Evolutionary conservation across 23 tunicate genomes (phyloP), one percentile per base, ranked within the genome.

Genomic region (Botrylloides violaceus): DNA sequence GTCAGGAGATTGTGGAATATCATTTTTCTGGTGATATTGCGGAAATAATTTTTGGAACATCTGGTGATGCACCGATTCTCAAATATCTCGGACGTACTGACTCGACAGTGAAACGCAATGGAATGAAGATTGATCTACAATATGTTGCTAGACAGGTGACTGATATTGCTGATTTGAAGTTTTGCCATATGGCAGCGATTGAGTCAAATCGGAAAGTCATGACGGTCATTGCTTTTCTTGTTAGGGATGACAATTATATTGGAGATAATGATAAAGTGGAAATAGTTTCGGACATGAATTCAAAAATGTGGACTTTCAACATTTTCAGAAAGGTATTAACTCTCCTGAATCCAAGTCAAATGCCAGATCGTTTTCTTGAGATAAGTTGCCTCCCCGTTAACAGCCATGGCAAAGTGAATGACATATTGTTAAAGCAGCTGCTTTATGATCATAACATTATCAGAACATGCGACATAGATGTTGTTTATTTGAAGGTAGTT

Each of bases 401-500:
- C 5, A 34, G 30, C 2, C 96, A 88, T 82, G 96, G 87, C 12
- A 88, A 88, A 77, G 80, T 88, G 4, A 75, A 81, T 72, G 83
- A 73, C 64, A 66, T 32, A 3, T 55, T 38, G 3, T 35, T 84
- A 36, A 29, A 32, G 25, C 25, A 27, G 2, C 30, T 77, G 36
- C 29, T 64, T 19, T 2, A 12, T 37, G 9, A 35, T n/a, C 35
- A 28, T 34, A 19, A 4, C 3, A 26, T 27, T 25, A 4, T 19
- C 3, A 9, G 64, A 71, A 0, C 35, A 1, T 23, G 32, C 26
- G 21, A 24, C 71, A 25, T 23, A 15, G 35, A 25, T 30, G 49
- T 30, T 4, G 59, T 47, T 18, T 4, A 38, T 66, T n/a, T 31
- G 50, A 66, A 66, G 47, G 36, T 48, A 21, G 35, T n/a, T 43